Evolutionary conservation across 1,140 invertebrate species (phyloP).

Genomic region (Saccostrea cuccullata): DNA sequence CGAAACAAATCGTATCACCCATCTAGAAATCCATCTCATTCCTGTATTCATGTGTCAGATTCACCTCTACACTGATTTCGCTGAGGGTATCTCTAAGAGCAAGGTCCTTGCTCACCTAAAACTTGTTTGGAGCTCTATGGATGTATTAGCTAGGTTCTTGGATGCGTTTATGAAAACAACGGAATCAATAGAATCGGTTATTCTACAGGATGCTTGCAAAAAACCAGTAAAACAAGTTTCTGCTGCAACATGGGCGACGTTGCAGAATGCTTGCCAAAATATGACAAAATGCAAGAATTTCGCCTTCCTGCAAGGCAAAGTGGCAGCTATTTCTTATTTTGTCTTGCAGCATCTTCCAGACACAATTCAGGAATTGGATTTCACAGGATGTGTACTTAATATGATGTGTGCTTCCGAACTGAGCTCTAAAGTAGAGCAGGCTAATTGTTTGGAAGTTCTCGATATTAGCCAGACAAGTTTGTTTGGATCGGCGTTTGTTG

Average conservation of each 20-base stretch:
- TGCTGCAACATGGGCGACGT: conserved; percentile 63
- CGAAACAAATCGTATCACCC: conserved; percentile 50
- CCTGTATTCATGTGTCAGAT: conserved; percentile 57
- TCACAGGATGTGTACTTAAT: conserved; percentile 66
- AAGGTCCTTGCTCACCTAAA: conserved; percentile 53
- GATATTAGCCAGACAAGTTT: conserved; percentile 64
- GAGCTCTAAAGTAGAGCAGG: conserved; percentile 63
- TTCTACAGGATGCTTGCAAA: conserved; percentile 53
- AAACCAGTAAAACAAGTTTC: conserved; percentile 50
- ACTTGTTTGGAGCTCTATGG: conserved; percentile 63
- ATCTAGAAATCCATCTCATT: conserved; percentile 64
- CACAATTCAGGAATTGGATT: conserved; percentile 59
- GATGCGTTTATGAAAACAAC: conserved; percentile 50
- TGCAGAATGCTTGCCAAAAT: conserved; percentile 64
- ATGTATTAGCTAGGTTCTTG: conserved; percentile 63
- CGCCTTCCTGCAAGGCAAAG: conserved; percentile 58
- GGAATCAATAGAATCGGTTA: conserved; percentile 51
- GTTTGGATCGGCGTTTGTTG: conserved; percentile 65
- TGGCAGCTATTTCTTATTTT: conserved; percentile 61
- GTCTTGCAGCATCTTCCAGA: conserved; percentile 65
- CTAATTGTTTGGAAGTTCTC: conserved; percentile 53
- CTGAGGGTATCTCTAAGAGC: conserved; percentile 51
- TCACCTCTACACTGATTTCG: conserved; percentile 55
- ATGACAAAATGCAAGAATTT: conserved; percentile 60
- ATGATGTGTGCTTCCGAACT: conserved; percentile 67